Evolutionary conservation across 2,797 vertebrate species (phyloP), one percentile per base, ranked within the genome.

Genomic region (Gallinago solitaria): DNA sequence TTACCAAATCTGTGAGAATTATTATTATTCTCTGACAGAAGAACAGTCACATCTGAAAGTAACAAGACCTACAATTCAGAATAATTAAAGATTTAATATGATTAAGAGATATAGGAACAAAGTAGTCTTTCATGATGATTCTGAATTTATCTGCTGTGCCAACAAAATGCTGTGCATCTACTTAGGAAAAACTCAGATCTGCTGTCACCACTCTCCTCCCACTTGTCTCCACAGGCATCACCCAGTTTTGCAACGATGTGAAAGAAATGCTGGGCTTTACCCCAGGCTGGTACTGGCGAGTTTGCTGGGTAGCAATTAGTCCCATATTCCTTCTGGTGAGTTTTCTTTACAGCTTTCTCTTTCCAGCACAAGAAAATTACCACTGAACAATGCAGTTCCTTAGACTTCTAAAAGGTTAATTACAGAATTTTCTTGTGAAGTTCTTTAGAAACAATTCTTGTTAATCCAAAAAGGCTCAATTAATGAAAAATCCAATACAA

Each of bases 261-360:
- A 98, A 99, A 57, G 95, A 98, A 92, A 99, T 99, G 99, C 97
- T 99, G 6, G 99, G 99, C 82, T 99, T 99, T 97, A 98, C 98
- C 95, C 99, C 99, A 1, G 99, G 99, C 47, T 98, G 97, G 97
- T 99, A 99, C 97, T 99, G 99, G 99, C 97, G 98, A 97, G 94
- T 99, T 89, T 99, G 99, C 97, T 99, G 99, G 99, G 98, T 98
- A 14, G 99, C 98, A 88, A 98, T 99, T 96, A 99, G 99, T 94
- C 99, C 99, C 41, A 97, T 98, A 92, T 99, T 99, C 96, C 98
- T 99, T 87, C 95, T 99, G 99, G 99, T 99, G 96, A 99, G 99
- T 97, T 91, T 69, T 21, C 57, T 77, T 86, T 27, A 35, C 16
- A 37, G 39, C 39, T 74, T 47, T 61, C 67, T 93, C 35, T 65